Conservation (phyloP, 2,888 invertebrate species). For the Drosophila tanythrix region DNA sequence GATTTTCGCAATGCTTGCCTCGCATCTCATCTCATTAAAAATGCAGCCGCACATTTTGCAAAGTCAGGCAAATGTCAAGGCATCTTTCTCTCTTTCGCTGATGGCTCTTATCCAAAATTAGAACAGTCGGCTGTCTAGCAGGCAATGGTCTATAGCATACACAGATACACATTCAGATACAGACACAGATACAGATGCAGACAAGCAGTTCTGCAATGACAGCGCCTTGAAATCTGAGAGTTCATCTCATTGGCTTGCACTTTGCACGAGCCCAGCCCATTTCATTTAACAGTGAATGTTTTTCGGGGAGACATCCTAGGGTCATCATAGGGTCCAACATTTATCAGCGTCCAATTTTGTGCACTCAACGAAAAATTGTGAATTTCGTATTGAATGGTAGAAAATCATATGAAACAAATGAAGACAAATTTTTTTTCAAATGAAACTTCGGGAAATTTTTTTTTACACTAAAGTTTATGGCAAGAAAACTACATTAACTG, state of each 20-base stretch:
- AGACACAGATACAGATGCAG: slow-evolving; percentile 10
- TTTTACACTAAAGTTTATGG: neutral
- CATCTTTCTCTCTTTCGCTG: slow-evolving; percentile 1
- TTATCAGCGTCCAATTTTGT: slow-evolving; percentile 59
- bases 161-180: slow-evolving; percentile 18
- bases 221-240: slow-evolving; percentile 36
- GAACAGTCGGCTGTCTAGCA: slow-evolving; percentile 23
- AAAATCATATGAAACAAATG: too few relatives aligned
- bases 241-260: slow-evolving; percentile 34
- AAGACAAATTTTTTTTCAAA: neutral
- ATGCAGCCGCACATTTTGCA: slow-evolving; percentile 42
- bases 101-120: slow-evolving; percentile 42
- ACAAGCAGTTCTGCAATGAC: slow-evolving; percentile 23
- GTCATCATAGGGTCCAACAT: slow-evolving; percentile 47
- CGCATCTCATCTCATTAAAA: slow-evolving; percentile 28
- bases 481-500: neutral
- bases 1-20: slow-evolving; percentile 34
- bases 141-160: slow-evolving; percentile 23
- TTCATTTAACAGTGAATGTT: slow-evolving; percentile 33
- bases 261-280: slow-evolving; percentile 19
- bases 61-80: slow-evolving; percentile 56
- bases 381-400: neutral
- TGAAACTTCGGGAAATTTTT: neutral
- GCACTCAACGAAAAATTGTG: neutral
- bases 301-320: slow-evolving; percentile 19